Evolutionary conservation across 1,140 invertebrate species (phyloP).

Genomic region (Cecropterus lyciades): DNA sequence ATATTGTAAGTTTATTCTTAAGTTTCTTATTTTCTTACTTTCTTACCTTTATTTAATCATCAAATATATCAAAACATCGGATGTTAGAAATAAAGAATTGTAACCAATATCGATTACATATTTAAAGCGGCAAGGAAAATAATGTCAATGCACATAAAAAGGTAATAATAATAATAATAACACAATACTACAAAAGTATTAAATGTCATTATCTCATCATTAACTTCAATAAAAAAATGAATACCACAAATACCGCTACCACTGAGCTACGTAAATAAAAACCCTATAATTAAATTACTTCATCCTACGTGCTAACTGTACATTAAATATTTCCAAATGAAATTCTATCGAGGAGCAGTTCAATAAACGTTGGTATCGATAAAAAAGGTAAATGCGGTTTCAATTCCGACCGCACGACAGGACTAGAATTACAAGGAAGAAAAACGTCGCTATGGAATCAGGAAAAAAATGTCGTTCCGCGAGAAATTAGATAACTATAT

Average conservation of each 20-base stretch:
- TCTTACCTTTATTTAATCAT: too few species aligned
- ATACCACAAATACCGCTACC: slow-evolving; percentile 13
- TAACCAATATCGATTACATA: too few species aligned
- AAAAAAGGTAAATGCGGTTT: slow-evolving; percentile 54
- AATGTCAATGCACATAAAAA: too few species aligned
- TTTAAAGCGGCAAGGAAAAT: too few species aligned
- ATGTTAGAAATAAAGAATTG: too few species aligned
- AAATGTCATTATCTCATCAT: slow-evolving; percentile 1
- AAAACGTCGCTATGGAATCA: slow-evolving; percentile 42
- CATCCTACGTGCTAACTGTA: slow-evolving; percentile 29
- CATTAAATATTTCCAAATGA: slow-evolving; percentile 34
- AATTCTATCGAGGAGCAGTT: slow-evolving; percentile 28
- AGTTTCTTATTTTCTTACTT: too few species aligned
- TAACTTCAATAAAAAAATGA: slow-evolving; percentile 5
- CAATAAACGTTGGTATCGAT: slow-evolving; percentile 32
- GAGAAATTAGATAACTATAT: slow-evolving; percentile 17
- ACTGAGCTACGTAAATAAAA: slow-evolving; percentile 9
- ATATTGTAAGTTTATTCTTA: too few species aligned
- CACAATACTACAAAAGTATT: slow-evolving; percentile 4
- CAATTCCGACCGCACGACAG: slow-evolving; percentile 46
- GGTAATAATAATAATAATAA: neutral
- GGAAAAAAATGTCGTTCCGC: slow-evolving; percentile 28
- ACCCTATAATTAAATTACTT: slow-evolving; percentile 35
- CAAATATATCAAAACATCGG: too few species aligned
- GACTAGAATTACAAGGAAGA: slow-evolving; percentile 60